Conservation (phyloP, 2,113 vertebrate species). For the Garra rufa region DNA sequence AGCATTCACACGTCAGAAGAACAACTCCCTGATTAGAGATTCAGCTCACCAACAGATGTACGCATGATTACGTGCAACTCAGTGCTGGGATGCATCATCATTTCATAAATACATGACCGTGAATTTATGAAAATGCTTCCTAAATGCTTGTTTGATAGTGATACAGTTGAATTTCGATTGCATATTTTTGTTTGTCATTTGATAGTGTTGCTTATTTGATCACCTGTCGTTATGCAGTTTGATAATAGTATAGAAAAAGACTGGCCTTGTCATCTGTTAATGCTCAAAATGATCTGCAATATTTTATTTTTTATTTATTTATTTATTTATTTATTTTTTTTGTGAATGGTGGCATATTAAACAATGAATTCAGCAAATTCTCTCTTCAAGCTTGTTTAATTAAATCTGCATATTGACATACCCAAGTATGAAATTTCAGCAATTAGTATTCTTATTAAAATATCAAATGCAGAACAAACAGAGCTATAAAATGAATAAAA, state of each 20-base stretch:
- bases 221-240: neutral
- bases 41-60: conserved; percentile 10
- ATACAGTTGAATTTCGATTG: neutral
- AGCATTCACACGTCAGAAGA: neutral
- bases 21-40: conserved; percentile 12
- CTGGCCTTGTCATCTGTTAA: neutral
- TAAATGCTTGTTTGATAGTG: neutral
- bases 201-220: neutral
- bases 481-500: too few species aligned
- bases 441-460: neutral
- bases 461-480: neutral
- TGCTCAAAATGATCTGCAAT: neutral
- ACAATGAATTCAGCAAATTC: neutral
- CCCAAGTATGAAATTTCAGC: neutral
- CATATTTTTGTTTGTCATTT: neutral
- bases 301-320: too few species aligned
- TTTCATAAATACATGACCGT: neutral
- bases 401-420: neutral
- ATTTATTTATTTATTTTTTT: too few species aligned
- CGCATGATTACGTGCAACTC: conserved; percentile 18
- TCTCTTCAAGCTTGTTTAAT: neutral
- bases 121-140: neutral
- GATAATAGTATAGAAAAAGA: neutral
- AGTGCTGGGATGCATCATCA: neutral
- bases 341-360: neutral